These are phyloP conservation scores for Caenorhabditis brenneri DNA, from an alignment of 1,140 invertebrate species.

Conservation along the genomic window DNA sequence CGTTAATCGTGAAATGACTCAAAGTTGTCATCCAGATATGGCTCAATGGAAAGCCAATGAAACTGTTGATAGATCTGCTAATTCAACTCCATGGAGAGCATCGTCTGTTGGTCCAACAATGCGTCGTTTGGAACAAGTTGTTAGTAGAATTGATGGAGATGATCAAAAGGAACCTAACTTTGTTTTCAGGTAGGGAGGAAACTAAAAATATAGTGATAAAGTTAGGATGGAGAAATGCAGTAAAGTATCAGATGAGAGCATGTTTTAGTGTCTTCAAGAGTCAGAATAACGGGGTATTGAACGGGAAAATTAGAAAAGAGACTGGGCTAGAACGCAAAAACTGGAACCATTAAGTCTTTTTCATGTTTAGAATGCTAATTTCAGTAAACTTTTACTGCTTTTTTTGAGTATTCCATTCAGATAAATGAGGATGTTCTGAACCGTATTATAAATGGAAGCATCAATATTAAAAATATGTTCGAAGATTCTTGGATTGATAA, in stretches of 20 bases:
- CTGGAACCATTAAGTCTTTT: no score
- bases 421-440: no score
- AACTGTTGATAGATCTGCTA: slow-evolving; percentile 5
- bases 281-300: neutral
- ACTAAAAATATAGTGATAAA: neutral
- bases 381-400: no score
- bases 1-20: slow-evolving; percentile 48
- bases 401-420: no score
- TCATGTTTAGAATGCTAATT: no score
- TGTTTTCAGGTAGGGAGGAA: slow-evolving; percentile 52
- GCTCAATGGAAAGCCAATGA: slow-evolving; percentile 49
- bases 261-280: no score
- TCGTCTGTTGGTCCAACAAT: slow-evolving; percentile 48
- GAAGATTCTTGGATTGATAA: no score
- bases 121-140: slow-evolving; percentile 49
- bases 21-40: slow-evolving; percentile 53
- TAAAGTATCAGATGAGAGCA: neutral
- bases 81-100: slow-evolving; percentile 23
- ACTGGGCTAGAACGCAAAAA: no score
- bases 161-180: slow-evolving; percentile 52
- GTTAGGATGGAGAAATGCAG: neutral
- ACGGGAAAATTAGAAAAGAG: no score
- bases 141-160: slow-evolving; percentile 48
- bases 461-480: no score
- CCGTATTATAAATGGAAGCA: no score